phyloP scores from a whole-genome alignment of 2,113 vertebrate genomes.

The Plecotus auritus region DNA sequence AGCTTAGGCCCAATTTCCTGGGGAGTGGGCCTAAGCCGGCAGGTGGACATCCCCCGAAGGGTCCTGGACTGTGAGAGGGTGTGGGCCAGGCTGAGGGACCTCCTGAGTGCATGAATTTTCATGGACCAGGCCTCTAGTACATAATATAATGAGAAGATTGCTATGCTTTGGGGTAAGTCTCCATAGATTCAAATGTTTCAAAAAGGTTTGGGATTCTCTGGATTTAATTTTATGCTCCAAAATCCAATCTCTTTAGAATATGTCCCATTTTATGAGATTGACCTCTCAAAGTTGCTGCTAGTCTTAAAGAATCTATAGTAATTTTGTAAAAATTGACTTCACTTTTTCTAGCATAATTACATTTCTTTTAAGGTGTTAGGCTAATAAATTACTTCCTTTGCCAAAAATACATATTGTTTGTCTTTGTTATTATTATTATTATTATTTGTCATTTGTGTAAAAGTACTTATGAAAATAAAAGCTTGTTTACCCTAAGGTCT shows the following conservation, averaged over 20 bases:
- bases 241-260: slow-evolving; percentile 59
- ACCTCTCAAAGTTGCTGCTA: neutral
- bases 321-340: neutral
- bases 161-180: neutral
- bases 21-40: too few relatives aligned
- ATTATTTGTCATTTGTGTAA: neutral
- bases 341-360: neutral
- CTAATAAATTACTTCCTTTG: neutral
- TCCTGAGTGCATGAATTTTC: too few relatives aligned
- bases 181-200: slow-evolving; percentile 41
- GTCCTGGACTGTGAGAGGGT: too few relatives aligned
- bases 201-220: slow-evolving; percentile 64
- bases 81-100: too few relatives aligned
- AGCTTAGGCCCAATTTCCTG: too few relatives aligned
- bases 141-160: neutral
- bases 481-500: neutral
- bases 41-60: too few relatives aligned
- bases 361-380: neutral
- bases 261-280: slow-evolving; percentile 44
- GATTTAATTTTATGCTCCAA: slow-evolving; percentile 68
- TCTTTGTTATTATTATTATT: neutral
- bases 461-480: neutral
- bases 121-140: too few relatives aligned
- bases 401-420: neutral
- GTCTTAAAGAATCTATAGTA: neutral